Base-by-base conservation (phyloP, 1,140 invertebrate genomes). In the Cydia strobilella region DNA sequence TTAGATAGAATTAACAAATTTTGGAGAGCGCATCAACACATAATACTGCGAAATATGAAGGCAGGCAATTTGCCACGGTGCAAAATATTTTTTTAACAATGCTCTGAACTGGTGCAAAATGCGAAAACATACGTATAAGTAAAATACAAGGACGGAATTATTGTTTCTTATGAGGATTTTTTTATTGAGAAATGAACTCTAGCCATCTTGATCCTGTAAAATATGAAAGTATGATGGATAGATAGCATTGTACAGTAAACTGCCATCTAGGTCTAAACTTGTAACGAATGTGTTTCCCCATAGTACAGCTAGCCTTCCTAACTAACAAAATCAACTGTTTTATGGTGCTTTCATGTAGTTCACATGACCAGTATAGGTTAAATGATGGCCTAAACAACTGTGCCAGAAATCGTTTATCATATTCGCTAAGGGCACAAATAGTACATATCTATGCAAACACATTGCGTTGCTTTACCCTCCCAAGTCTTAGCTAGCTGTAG, bases 1-100 rank as follows among this genome's bases (percentile, higher is more conserved):
- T 59, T 59, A 59, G 54, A 59, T 59, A 59, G 54, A 59, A 12
- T 23, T 59, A 59, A 59, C 54, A 59, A 51, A 51, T 51, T 51
- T 59, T 59, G 54, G 54, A 10, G 23, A 20, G 54, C 18, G 18
- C 20, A 23, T 59, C 1, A 59, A 59, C 54, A 59, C 20, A 23
- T n/a, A 18, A 59, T 9, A 59, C 54, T 59, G 54, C 54, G 54
- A 23, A 10, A 59, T 59, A 59, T 23, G 20, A 23, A 59, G 18
- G 20, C 15, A 18, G n/a, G 7, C 51, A 51, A 51, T 10, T 51
- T 51, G 3, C 7, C 18, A 59, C 18, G 6, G 9, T 59, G 51
- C 18, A 59, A 23, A 59, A 59, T 20, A 20, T 31, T 31, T 31
- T 31, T 31, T 6, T 4, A 54, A 54, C 15, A 59, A 23, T 23